Base-by-base conservation (phyloP, 2,888 invertebrate species). In the Blastobasis adustella region DNA sequence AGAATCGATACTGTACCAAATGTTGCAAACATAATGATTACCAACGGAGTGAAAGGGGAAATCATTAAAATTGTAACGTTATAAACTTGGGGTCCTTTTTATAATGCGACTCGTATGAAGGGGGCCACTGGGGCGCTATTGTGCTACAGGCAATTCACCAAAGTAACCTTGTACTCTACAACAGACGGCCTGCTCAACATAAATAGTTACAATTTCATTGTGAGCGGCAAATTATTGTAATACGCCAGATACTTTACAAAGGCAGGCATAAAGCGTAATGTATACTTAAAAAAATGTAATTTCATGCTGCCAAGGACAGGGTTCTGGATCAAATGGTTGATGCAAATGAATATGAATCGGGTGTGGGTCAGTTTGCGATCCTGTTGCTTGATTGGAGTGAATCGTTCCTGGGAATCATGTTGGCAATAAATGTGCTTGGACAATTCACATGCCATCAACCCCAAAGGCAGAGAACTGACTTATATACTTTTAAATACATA, bases 1-100 rank as follows among this genome's bases (percentile, higher is more conserved):
- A 59, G 55, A 53, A 60, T 56, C 56, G 54, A 58, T 58, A 56
- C 49, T 58, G 56, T 56, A 56, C 59, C 58, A 57, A 58, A 68
- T 61, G 61, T 55, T 59, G 61, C 61, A 62, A 59, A 61, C 55
- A 55, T 58, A 60, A 63, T 65, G 64, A 67, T 68, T 55, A 53
- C 52, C 47, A 23, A 44, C 66, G 49, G 66, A 57, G 60, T 63
- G 59, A 56, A 62, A 62, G 66, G 60, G 66, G 65, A 69, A 79
- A 79, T 84, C 79, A 84, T 84, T 84, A 84, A 82, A 83, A 76
- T 77, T 79, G 84, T 80, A 85, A 80, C 83, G 73, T 84, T 76
- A 79, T 79, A 81, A 82, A 81, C 74, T 70, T 69, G 72, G 80
- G 82, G 73, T 69, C 68, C 23, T 71, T 71, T 73, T 79, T 79